These are phyloP conservation scores for Arenaria interpres DNA, from an alignment of 2,113 vertebrate genomes.

Conservation along the genomic window DNA sequence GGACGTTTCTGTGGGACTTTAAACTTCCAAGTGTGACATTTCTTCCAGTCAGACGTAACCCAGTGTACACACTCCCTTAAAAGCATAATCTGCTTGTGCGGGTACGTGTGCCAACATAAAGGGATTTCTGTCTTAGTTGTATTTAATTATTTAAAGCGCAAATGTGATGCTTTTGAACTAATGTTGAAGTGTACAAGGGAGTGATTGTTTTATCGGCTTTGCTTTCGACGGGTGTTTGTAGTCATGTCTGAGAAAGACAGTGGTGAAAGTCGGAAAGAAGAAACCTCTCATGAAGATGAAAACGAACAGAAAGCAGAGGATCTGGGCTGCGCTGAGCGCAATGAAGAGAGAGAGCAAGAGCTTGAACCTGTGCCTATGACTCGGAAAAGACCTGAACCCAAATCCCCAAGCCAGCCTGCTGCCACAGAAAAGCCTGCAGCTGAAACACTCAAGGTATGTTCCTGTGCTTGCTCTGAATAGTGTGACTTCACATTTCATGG, in stretches of 20 bases:
- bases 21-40: neutral
- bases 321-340: neutral
- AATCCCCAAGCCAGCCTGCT: conserved; percentile 35
- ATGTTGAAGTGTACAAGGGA: neutral
- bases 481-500: neutral
- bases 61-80: neutral
- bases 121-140: neutral
- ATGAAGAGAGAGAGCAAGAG: conserved; percentile 30
- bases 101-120: neutral
- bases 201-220: neutral
- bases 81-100: neutral
- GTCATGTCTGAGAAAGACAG: conserved; percentile 75
- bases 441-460: conserved; percentile 38
- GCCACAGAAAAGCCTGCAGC: neutral
- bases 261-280: conserved; percentile 18
- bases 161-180: neutral
- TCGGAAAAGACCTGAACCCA: conserved; percentile 85
- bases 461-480: neutral
- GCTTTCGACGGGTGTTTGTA: conserved; percentile 28
- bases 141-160: neutral
- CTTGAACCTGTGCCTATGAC: conserved; percentile 77
- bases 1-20: conserved; percentile 49
- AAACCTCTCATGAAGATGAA: neutral
- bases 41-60: neutral
- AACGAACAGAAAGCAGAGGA: conserved; percentile 34